Evolutionary conservation across 2,113 vertebrate genomes (phyloP).

Genomic region (Oryctolagus cuniculus): mOryCun1.1 NC_091439.1:83710001-83710500

Average conservation of each 20-base stretch:
- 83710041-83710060: too few relatives aligned
- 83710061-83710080: too few relatives aligned
- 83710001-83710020: too few relatives aligned
- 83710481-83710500: background rate
- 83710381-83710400: too few relatives aligned
- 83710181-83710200: background rate
- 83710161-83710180: background rate
- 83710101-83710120: too few relatives aligned
- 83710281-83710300: background rate
- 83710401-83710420: background rate
- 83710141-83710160: background rate
- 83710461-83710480: background rate
- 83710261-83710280: background rate
- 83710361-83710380: background rate
- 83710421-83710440: background rate
- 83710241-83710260: constrained; percentile 10
- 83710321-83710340: background rate
- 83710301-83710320: background rate
- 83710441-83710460: background rate
- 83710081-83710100: too few relatives aligned
- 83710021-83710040: too few relatives aligned
- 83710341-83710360: background rate
- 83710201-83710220: background rate
- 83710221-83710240: background rate
- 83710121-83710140: background rate